Evolutionary conservation across 2,797 vertebrate genomes (phyloP), one percentile per base, ranked within the genome.

Genomic region (Labeo calbasu): DNA sequence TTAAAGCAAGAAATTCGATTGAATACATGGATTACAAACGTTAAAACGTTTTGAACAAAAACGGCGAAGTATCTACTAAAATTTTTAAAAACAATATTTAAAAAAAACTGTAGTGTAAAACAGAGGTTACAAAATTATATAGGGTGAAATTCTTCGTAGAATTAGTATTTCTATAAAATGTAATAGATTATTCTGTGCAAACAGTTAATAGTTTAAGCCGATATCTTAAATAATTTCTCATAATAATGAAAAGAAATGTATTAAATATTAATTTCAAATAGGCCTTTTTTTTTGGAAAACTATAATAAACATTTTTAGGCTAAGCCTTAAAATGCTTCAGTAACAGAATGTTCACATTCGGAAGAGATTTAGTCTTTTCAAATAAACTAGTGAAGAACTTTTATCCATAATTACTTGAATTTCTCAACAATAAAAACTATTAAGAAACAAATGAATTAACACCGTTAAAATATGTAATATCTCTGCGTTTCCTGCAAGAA

Each of bases 361-460:
- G 3, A 12, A 23, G 15, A 71, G 5, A 71, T 23, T 28, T n/a
- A 46, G 63, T 32, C 28, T 65, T 61, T 51, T 13, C 57, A 63
- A 69, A 79, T 68, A 65, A 73, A 53, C 9, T 23, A 72, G 5
- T n/a, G 32, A 46, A 71, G 6, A 25, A 46, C 21, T 81, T 69
- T 50, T 51, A 11, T 6, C 12, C 36, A 73, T 10, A 32, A 79
- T 53, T 53, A 8, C 12, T 23, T 36, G 8, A 0, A 79, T 72
- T 71, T 51, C 3, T 53, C 40, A 71, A 11, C 21, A 36, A 51
- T 11, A 69, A 51, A 51, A 28, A 5, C 8, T 43, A 40, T 36
- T 59, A n/a, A 51, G 13, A 82, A 53, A 48, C 57, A 48, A 71
- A 46, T 28, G 32, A 6, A 61, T 46, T n/a, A 63, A 61, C 9